Conservation (phyloP, 2,797 vertebrate genomes). For the Sebastes miniatus region DNA sequence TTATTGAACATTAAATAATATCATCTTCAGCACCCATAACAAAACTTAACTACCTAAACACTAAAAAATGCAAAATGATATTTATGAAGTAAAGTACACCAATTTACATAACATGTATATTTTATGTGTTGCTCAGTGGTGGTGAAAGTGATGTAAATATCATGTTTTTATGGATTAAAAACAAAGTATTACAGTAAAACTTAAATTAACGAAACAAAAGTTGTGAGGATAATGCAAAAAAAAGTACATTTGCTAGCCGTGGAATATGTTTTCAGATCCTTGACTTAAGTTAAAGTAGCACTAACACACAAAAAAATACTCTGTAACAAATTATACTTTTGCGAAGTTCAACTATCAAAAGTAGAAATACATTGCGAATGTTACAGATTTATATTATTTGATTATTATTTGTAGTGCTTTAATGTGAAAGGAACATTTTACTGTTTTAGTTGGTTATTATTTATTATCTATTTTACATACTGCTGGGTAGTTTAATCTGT, state of each 20-base stretch:
- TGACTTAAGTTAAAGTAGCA: background rate
- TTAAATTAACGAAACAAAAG: background rate
- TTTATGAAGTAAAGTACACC: background rate
- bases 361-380: too few relatives aligned
- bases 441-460: background rate
- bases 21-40: background rate
- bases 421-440: too few relatives aligned
- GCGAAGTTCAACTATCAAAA: background rate
- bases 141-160: background rate
- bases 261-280: background rate
- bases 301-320: background rate
- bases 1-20: background rate
- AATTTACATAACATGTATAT: background rate
- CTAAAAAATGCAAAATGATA: background rate
- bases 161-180: too few relatives aligned
- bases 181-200: background rate
- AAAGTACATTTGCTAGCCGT: background rate
- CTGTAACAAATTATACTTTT: background rate
- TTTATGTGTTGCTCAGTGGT: background rate
- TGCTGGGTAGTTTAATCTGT: background rate
- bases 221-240: background rate
- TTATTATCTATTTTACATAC: background rate
- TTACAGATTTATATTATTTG: too few relatives aligned
- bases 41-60: background rate
- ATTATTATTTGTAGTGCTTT: too few relatives aligned